Base-by-base conservation (phyloP, 2,797 vertebrate genomes). In the Alfaro cultratus region DNA sequence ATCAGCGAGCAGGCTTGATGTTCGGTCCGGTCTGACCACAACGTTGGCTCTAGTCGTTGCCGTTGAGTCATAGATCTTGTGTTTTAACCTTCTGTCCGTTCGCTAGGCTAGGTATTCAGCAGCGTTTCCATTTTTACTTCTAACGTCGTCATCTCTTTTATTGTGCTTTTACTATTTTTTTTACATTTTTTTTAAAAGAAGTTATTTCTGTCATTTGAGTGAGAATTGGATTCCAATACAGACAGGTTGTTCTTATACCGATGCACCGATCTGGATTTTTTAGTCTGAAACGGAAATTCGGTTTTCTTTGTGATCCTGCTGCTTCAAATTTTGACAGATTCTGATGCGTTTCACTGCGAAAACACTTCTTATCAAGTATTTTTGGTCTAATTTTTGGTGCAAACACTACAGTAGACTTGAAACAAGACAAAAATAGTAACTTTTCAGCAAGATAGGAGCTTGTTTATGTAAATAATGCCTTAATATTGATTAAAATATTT, bases 71-170 rank as follows among this genome's bases (percentile, higher is more conserved):
- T 83, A 83, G 79, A 83, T 82, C 36, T 76, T 84, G 73, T 79
- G 88, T 93, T 91, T 89, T 91, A 90, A 91, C 83, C 73, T 88
- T 82, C 80, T 77, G 74, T 89, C 85, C 49, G 76, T 88, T n/a
- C 7, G 77, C 74, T 91, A 86, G 87, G 26, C 31, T 92, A 90
- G 74, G 84, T 79, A 76, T 77, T 57, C 85, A 83, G 83, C 86
- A 79, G 82, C 45, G 21, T 41, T 26, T 87, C 72, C 72, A 79
- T n/a, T 84, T 88, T 80, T 51, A 23, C 49, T 80, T 78, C 79
- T 74, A 79, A 88, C 81, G 2, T 90, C 86, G 90, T 80, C 71
- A 68, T 75, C 81, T 79, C 82, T 90, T 87, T 83, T 81, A 47
- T 71, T 67, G 77, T 86, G 76, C 76, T 84, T 78, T 77, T 75